Conservation (phyloP, 2,888 invertebrate genomes). For the Apotomis turbidana region DNA sequence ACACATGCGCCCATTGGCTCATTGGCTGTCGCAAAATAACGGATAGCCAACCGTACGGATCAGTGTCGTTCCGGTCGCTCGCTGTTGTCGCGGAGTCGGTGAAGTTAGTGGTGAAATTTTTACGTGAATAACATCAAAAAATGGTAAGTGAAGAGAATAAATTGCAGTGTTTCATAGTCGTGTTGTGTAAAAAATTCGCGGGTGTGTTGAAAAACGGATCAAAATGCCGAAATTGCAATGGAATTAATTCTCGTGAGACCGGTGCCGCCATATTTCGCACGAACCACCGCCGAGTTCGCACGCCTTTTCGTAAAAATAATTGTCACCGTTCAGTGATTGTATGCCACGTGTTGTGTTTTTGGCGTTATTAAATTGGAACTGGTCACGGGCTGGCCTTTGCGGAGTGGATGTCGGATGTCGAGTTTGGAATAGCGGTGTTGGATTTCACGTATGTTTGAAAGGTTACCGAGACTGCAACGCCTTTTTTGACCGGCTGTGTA, state of each 20-base stretch:
- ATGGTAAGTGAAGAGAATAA: constrained; percentile 80
- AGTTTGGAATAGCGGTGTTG: constrained; percentile 68
- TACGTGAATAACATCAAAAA: constrained; percentile 82
- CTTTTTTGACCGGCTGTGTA: constrained; percentile 70
- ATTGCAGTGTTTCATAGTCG: constrained; percentile 66
- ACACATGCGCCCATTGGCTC: constrained; percentile 83
- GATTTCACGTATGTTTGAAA: constrained; percentile 78
- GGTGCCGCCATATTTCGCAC: constrained; percentile 84
- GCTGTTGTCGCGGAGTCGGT: constrained; percentile 81
- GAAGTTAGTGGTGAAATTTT: constrained; percentile 67
- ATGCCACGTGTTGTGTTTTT: constrained; percentile 80
- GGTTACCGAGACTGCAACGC: constrained; percentile 72
- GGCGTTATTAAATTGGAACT: constrained; percentile 48
- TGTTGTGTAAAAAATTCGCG: constrained; percentile 60
- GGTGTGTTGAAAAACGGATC: constrained; percentile 54
- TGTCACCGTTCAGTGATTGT: constrained; percentile 81
- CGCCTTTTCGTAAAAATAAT: constrained; percentile 77
- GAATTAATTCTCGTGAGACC: constrained; percentile 66
- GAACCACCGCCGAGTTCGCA: constrained; percentile 76
- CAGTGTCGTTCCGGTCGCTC: constrained; percentile 83
- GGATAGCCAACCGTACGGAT: constrained; percentile 76
- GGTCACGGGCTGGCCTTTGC: constrained; percentile 48
- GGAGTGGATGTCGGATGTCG: constrained; percentile 51
- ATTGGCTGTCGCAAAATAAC: constrained; percentile 72
- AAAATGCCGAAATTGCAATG: constrained; percentile 63